These are phyloP conservation scores for Parazoanthus atlanticus DNA, from an alignment of 92 coral and sea anemone genomes.

Conservation along the genomic window DNA sequence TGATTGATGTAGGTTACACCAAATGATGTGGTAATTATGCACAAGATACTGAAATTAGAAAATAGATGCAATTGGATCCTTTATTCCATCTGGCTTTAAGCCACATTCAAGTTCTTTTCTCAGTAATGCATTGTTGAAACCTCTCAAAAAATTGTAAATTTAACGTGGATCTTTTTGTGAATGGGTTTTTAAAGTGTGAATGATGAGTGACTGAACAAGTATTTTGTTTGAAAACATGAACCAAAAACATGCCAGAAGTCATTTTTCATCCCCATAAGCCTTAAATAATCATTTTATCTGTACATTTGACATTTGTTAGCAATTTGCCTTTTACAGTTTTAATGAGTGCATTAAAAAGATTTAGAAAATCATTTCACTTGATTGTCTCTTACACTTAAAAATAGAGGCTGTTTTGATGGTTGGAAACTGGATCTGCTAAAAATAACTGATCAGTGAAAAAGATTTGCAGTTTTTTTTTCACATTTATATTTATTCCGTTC, in stretches of 20 bases:
- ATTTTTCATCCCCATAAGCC: neutral
- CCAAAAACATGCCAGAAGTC: neutral
- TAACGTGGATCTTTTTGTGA: neutral
- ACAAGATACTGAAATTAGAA: conserved; percentile 23
- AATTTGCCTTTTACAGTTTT: neutral
- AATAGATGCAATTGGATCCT: conserved; percentile 8
- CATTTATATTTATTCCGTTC: neutral
- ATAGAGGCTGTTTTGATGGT: neutral
- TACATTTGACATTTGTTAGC: neutral
- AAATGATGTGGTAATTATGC: conserved; percentile 46
- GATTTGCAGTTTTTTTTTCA: neutral
- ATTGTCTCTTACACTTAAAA: neutral
- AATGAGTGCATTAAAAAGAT: neutral
- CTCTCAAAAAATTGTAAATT: neutral
- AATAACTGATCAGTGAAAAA: neutral
- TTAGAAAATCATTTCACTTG: neutral
- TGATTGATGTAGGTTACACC: conserved; percentile 10
- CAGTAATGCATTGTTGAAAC: neutral
- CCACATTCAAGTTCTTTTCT: neutral
- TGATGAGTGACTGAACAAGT: neutral
- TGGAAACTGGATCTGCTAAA: neutral
- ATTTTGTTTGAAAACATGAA: neutral
- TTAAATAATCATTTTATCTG: neutral
- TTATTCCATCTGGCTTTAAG: conserved; percentile 29
- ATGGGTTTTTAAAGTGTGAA: neutral